Conservation (phyloP, 2,797 vertebrate genomes). For the Alcedo quadribrachys region DNA sequence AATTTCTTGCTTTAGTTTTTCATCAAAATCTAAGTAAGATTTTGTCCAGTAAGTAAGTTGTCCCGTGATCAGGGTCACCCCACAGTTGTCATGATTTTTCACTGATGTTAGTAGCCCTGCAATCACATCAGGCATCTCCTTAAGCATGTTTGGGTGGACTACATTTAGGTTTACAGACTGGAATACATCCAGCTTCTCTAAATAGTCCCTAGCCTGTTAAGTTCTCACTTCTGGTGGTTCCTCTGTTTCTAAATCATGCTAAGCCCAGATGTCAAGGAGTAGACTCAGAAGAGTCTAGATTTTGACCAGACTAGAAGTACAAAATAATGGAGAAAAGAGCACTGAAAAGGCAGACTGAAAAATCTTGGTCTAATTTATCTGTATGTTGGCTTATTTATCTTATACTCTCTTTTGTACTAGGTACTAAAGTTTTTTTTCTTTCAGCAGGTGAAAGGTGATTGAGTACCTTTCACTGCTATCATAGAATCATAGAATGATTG, state of each 20-base stretch:
- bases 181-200: neutral
- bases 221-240: neutral
- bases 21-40: neutral
- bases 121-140: neutral
- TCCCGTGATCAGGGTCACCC: neutral
- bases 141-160: neutral
- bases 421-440: neutral
- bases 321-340: neutral
- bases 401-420: neutral
- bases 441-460: neutral
- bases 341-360: neutral
- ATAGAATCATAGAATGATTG: too few relatives aligned
- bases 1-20: neutral
- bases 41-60: neutral
- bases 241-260: neutral
- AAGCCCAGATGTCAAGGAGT: neutral
- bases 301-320: neutral
- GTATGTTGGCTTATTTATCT: neutral
- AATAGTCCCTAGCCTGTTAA: neutral
- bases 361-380: neutral
- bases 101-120: neutral
- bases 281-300: neutral
- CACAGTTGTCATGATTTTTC: neutral
- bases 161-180: neutral
- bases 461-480: neutral